phyloP scores from a whole-genome alignment of 2,797 vertebrate genomes.

The Tragopan temminckii region DNA sequence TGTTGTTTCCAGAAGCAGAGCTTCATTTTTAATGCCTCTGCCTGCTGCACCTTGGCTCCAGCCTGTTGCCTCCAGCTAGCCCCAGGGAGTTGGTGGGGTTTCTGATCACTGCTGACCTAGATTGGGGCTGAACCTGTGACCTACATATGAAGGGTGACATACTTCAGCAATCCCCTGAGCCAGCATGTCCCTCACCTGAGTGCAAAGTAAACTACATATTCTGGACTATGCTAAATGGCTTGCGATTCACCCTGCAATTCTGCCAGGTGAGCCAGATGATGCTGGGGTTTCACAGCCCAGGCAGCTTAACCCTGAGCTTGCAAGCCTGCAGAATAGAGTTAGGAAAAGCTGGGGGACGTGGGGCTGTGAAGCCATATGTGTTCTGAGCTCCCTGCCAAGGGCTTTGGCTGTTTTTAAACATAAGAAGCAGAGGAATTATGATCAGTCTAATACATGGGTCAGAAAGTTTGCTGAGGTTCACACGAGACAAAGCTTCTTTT shows the following conservation, averaged over 20 bases:
- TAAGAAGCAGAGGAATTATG: neutral
- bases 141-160: slow-evolving; percentile 40
- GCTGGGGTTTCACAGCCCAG: neutral
- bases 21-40: neutral
- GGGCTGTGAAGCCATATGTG: neutral
- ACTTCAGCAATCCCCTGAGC: slow-evolving; percentile 39
- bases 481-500: rapidly evolving
- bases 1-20: neutral
- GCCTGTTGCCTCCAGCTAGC: neutral
- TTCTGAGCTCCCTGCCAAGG: neutral
- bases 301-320: neutral
- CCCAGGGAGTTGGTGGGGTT: neutral
- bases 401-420: neutral
- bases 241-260: slow-evolving; percentile 19
- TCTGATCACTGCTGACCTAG: slow-evolving; percentile 33
- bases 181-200: slow-evolving; percentile 37
- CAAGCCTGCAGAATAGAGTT: neutral
- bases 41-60: neutral
- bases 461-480: neutral
- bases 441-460: neutral
- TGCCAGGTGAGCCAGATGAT: slow-evolving; percentile 47
- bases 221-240: slow-evolving; percentile 1
- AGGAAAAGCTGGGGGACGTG: neutral
- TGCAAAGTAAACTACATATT: neutral
- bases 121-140: slow-evolving; percentile 46